Evolutionary conservation across 2,888 invertebrate genomes (phyloP).

Genomic region (Unio pictorum): DNA sequence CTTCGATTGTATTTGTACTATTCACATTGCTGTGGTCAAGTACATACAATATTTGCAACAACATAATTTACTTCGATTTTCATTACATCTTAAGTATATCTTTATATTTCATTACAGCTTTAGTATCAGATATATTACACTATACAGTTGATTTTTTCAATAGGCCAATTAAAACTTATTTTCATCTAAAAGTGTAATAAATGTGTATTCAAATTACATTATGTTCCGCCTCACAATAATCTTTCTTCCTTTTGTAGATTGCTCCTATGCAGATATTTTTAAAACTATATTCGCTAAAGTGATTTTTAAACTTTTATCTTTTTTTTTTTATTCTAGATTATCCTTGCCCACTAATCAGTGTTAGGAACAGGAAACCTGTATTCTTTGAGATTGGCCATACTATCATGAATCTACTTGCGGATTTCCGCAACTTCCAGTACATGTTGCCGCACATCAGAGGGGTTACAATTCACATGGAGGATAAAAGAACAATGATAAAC

Average conservation of each 20-base stretch:
- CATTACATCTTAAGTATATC: too few species aligned
- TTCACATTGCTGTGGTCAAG: too few species aligned
- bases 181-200: too few species aligned
- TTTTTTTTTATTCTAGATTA: constrained; percentile 76
- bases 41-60: too few species aligned
- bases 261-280: not conserved
- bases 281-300: not conserved
- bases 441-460: constrained; percentile 84
- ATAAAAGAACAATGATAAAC: constrained; percentile 82
- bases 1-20: too few species aligned
- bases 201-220: not conserved
- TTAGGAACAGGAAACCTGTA: constrained; percentile 83
- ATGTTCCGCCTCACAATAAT: not conserved
- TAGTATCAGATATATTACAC: too few species aligned
- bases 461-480: constrained; percentile 86
- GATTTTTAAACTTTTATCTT: not conserved
- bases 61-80: too few species aligned
- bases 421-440: constrained; percentile 88
- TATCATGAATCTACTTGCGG: constrained; percentile 88
- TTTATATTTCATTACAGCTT: too few species aligned
- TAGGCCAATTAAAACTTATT: too few species aligned
- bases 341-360: constrained; percentile 86
- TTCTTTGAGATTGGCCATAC: constrained; percentile 90
- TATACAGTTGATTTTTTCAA: too few species aligned
- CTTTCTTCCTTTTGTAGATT: not conserved